Percentiles rank a stretch among this genome's conserved stretches.
Conservation (phyloP, 2,797 vertebrate genomes). For the Anolis apletophallus region DNA sequence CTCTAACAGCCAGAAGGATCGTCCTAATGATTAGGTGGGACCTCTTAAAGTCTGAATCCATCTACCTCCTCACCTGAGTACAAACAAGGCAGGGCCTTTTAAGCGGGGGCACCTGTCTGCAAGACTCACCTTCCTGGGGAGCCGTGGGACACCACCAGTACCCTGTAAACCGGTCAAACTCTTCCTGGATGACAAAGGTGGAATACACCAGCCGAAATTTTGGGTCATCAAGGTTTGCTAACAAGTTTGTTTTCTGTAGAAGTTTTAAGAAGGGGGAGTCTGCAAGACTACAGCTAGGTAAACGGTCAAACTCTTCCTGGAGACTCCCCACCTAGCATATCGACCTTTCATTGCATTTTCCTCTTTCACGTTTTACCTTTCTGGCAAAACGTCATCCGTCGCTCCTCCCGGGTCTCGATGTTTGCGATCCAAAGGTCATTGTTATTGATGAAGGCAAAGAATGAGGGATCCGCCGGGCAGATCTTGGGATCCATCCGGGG, state of each 20-base stretch:
- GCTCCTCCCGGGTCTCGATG: conserved; percentile 87
- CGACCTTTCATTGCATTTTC: not conserved
- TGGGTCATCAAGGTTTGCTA: conserved; percentile 94
- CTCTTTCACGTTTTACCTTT: conserved; percentile 69
- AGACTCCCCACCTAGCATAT: no score
- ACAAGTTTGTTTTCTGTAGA: no score
- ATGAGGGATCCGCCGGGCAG: conserved; percentile 90
- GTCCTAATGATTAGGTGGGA: no score
- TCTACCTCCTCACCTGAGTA: no score
- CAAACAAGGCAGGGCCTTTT: no score
- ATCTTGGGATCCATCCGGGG: conserved; percentile 99
- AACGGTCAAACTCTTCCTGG: not conserved
- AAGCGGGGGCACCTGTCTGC: not conserved
- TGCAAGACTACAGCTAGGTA: no score
- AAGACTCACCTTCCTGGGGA: conserved; percentile 83
- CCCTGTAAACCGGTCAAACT: conserved; percentile 97
- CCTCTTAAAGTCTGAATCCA: no score
- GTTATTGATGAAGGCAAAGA: conserved; percentile 96
- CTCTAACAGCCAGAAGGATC: no score
- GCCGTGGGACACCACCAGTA: conserved; percentile 97
- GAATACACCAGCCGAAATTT: conserved; percentile 95
- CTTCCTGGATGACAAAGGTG: conserved; percentile 98
- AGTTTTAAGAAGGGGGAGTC: no score
- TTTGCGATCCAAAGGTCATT: conserved; percentile 95
- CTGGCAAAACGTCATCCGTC: conserved; percentile 81